phyloP scores from a whole-genome alignment of 2,113 vertebrate genomes.

The Mystacornis crossleyi region DNA sequence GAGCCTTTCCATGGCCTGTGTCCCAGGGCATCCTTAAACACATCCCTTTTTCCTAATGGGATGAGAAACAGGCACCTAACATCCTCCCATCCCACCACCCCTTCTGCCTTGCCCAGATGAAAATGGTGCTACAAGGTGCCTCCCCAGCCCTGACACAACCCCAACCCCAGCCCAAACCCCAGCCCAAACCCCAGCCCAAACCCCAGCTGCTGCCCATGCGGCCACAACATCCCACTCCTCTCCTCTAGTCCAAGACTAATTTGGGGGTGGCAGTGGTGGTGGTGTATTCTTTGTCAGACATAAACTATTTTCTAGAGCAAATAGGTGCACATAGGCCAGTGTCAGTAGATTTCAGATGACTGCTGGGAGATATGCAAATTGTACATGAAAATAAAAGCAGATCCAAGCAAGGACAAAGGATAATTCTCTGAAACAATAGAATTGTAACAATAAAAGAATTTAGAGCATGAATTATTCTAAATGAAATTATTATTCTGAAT shows the following conservation, averaged over 20 bases:
- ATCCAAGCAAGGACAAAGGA: not conserved
- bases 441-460: not conserved
- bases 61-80: not conserved
- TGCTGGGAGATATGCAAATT: not conserved
- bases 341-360: not conserved
- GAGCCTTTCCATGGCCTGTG: not conserved
- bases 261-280: not conserved
- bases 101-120: not conserved
- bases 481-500: not conserved
- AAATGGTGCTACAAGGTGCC: not conserved
- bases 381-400: not conserved
- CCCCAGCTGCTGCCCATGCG: not conserved
- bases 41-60: not conserved
- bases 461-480: not conserved
- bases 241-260: not conserved
- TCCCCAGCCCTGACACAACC: not conserved
- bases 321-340: fast-evolving
- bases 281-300: not conserved
- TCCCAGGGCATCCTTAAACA: not conserved
- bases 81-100: not conserved
- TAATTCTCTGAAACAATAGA: not conserved
- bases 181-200: not conserved
- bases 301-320: not conserved
- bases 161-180: not conserved
- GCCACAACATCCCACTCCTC: not conserved